Evolutionary conservation across 2,888 invertebrate genomes (phyloP), one percentile per base, ranked within the genome.

Genomic region (Rhamnusium bicolor): DNA sequence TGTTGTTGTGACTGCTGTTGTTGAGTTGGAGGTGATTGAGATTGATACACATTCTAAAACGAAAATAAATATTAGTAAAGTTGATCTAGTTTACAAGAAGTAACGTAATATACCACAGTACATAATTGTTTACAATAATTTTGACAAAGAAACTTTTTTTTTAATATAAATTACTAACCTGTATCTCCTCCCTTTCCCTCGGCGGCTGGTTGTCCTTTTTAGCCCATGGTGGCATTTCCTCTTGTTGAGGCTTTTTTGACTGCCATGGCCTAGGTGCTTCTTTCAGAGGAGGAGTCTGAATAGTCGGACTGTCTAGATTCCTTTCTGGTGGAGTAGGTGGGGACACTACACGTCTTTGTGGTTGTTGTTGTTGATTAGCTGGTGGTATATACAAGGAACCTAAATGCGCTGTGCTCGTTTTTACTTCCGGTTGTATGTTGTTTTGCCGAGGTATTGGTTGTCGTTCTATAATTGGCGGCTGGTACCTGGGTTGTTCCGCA

Each of bases 201-300:
- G 40, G 21, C 2, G 46, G 69, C 19, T 78, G 74, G 40, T 80
- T 85, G 24, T 80, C 78, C 18, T 81, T 83, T 70, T 81, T 85
- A n/a, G 86, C 90, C 89, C 91, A 91, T 53, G 90, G 87, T 0
- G 91, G 91, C 7, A 89, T 79, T 51, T 90, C 89, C 62, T 89
- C 89, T 73, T 86, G 88, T 70, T 89, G 89, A 60, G 89, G 84
- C 69, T 86, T 86, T 53, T 83, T 84, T 14, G 85, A 85, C 82
- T 90, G 87, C 92, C 92, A 92, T 0, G 92, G 92, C 51, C 90
- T 91, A 0, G 92, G 92, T 0, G 91, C 91, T 82, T 91, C 91
- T 69, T 90, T 89, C 56, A 92, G 82, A 3, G 89, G 89, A 1
- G 89, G 87, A 16, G 89, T 89, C 68, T 90, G 86, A 3, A 87